Evolutionary conservation across 92 coral and sea anemone species (phyloP).

Genomic region (Plumapathes pennacea): DNA sequence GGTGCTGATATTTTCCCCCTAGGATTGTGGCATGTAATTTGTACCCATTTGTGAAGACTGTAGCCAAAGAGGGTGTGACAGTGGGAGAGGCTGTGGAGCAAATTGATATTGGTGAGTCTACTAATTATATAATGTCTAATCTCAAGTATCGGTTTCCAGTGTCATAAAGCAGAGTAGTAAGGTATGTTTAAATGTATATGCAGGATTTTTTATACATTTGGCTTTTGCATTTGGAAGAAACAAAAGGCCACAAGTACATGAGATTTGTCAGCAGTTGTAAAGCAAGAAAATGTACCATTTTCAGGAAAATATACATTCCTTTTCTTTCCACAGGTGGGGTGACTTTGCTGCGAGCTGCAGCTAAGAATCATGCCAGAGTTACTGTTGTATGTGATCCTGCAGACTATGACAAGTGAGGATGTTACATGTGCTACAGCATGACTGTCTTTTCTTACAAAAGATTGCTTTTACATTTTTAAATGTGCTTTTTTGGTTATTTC

Average conservation of each 20-base stretch:
- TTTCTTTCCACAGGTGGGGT: slow-evolving; percentile 75
- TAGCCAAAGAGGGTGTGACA: slow-evolving; percentile 83
- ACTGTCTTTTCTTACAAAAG: neutral
- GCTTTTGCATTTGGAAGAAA: too few species aligned
- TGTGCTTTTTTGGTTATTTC: neutral
- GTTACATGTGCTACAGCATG: neutral
- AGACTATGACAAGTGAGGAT: slow-evolving; percentile 74
- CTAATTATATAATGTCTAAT: too few species aligned
- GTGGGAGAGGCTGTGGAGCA: slow-evolving; percentile 94
- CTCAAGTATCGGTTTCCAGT: too few species aligned
- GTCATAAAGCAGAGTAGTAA: too few species aligned
- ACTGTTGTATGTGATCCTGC: slow-evolving; percentile 93
- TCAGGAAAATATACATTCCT: neutral
- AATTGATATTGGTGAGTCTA: slow-evolving; percentile 91
- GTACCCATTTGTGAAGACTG: slow-evolving; percentile 89
- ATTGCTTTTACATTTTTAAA: neutral
- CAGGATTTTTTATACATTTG: too few species aligned
- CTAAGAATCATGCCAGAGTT: slow-evolving; percentile 96
- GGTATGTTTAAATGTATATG: too few species aligned
- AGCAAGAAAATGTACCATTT: neutral
- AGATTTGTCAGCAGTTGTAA: too few species aligned
- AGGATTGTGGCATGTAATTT: slow-evolving; percentile 94
- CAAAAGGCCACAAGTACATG: too few species aligned
- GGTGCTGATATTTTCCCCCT: neutral
- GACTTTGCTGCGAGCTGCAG: slow-evolving; percentile 92